Base-by-base conservation (phyloP, 2,888 invertebrate species). In the Deroplatys truncata region DNA sequence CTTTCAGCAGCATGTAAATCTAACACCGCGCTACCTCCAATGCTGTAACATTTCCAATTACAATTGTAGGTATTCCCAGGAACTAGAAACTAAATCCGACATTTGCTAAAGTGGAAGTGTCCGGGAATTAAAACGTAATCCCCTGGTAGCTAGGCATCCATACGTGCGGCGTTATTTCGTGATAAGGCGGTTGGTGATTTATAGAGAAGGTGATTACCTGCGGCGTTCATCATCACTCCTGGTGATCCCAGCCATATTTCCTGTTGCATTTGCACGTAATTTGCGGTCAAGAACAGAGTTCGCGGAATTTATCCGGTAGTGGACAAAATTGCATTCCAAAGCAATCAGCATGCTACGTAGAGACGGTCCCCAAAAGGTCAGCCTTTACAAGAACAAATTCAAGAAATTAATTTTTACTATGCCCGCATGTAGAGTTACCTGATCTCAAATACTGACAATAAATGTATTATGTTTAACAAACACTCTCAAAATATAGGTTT, bases 401-500 rank as follows among this genome's bases (percentile, higher is more conserved):
- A 1, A 43, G 43, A 13, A 5, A 31, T 35, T 3, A 43, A 43
- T 43, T 13, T 43, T 43, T 43, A 13, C 35, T 9, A 9, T 5
- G 9, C 9, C 9, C 0, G 0, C 8, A 0, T 35, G 9, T 7
- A 1, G 9, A 9, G 35, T 35, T 5, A 1, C 8, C 7, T 8
- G 7, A 35, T 8, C 8, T 5, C 35, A 35, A 35, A 9, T 8
- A 0, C 35, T 8, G 35, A 35, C 8, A 5, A 35, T 5, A 35
- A 35, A 35, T 35, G 9, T 0, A 35, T 35, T 35, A 1, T 9
- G 0, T 31, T 31, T n/a, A n/a, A n/a, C n/a, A n/a, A n/a, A n/a
- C n/a, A n/a, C n/a, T n/a, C n/a, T n/a, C n/a, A n/a, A n/a, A n/a
- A n/a, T n/a, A n/a, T n/a, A n/a, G n/a, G n/a, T n/a, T n/a, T n/a